Base-by-base conservation (phyloP, 30 jellyfish, hydroid and myxozoan genomes). In the Cassiopea andromeda region DNA sequence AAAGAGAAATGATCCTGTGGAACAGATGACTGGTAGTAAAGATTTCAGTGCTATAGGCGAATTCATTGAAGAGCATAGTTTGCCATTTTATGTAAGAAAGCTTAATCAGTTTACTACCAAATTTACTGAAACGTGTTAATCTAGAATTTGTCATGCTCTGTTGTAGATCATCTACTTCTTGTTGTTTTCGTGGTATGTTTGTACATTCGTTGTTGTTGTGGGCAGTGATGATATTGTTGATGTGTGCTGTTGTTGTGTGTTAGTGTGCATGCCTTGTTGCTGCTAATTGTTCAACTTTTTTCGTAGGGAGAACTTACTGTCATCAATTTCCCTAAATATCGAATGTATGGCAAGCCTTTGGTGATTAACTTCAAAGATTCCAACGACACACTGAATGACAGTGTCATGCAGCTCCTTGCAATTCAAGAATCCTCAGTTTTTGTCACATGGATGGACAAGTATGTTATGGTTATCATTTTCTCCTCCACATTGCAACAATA, bases 401-500 rank as follows among this genome's bases (percentile, higher is more conserved):
- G n/a, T 15, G 69, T 57, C 43, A 18, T 81, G 82, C 2, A 54
- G 50, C 27, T 46, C 12, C 64, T 78, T 16, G 86, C 92, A 2
- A 46, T 43, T 67, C 77, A 73, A 45, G 66, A 48, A 1, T 9
- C 60, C 5, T 44, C 73, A 27, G 78, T 81, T 27, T 72, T 81
- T 49, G 89, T 89, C 18, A 60, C 89, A 2, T 89, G 97, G 97
- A 89, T 89, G 97, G 92, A 89, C 60, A 89, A 67, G 97, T 89
- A 81, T 12, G 97, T 54, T 9, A 61, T 61, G n/a, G n/a, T n/a
- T n/a, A n/a, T 17, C 14, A 17, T 60, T 60, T 60, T 60, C 17
- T 60, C 72, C 12, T n/a, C n/a, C 72, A 9, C 17, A 9, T 60
- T 60, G 72, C 72, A 60, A 60, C 18, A 69, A 7, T 44, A 69